Base-by-base conservation (phyloP, 2,797 vertebrate species). In the Alca torda region DNA sequence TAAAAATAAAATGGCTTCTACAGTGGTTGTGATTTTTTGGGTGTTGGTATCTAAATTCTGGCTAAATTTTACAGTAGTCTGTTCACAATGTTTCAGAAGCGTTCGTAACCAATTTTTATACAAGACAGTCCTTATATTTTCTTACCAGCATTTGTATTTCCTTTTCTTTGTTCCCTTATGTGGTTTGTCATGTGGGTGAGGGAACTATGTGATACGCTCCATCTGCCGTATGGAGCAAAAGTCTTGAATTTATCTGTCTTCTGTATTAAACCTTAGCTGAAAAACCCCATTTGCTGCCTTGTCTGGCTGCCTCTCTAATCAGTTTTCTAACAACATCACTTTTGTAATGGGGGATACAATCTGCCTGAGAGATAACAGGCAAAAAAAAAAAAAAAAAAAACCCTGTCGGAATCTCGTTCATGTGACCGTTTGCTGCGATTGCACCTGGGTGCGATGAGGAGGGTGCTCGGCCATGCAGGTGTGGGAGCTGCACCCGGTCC, bases 1-100 rank as follows among this genome's bases (percentile, higher is more conserved):
- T 81, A 84, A 93, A 94, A 95, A 91, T 93, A 90, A 93, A 53
- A 87, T 88, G 61, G 41, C 51, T 86, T 86, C 83, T 89, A 25
- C 24, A 73, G 45, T 57, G 41, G 30, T 41, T 90, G 37, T 56
- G 74, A 54, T 59, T 69, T 84, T 72, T 45, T 4, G 2, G 4
- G 59, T 63, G 73, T 41, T 59, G 16, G 8, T 87, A 25, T 69
- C 59, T 63, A 77, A 89, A 77, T 76, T 82, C 28, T 12, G 2
- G 73, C 67, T 89, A 41, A 84, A 84, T 91, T 89, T 92, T 80
- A 31, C 35, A 37, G 28, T 67, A 76, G 28, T 84, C 70, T 76
- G 6, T 84, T 89, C 33, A 12, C 46, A 76, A 81, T 63, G 60
- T 41, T 72, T 80, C 43, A 59, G 78, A 73, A 67, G 14, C 5